Percentiles rank a stretch among this genome's conserved stretches.
These are phyloP conservation scores for Ceyx melanurus DNA, from an alignment of 2,113 vertebrate genomes.

Conservation along the genomic window DNA sequence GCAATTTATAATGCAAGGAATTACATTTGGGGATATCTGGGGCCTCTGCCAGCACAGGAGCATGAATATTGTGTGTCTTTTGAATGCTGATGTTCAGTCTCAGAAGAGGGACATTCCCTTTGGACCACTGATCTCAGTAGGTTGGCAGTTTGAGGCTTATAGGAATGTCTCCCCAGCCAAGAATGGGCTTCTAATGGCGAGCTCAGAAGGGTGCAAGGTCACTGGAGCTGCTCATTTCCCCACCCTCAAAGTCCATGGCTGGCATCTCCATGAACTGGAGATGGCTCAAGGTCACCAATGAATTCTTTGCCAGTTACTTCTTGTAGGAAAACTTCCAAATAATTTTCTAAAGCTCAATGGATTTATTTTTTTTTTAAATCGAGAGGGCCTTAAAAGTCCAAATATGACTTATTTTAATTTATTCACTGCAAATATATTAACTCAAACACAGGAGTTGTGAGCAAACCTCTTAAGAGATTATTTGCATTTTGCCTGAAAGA, in stretches of 20 bases:
- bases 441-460: conserved; percentile 25
- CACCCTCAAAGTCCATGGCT: background rate
- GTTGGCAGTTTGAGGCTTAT: background rate
- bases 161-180: background rate
- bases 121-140: background rate
- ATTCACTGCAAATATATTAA: conserved; percentile 34
- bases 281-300: background rate
- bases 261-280: fast-evolving
- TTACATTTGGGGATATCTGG: background rate
- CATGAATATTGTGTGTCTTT: background rate
- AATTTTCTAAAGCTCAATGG: background rate
- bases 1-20: background rate
- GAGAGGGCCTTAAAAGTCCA: background rate
- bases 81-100: background rate
- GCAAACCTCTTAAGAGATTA: conserved; percentile 63
- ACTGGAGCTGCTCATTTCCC: background rate
- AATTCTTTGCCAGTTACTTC: background rate
- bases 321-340: background rate
- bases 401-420: conserved; percentile 35
- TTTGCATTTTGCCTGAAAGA: conserved; percentile 68
- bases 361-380: background rate
- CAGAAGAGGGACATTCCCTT: background rate
- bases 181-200: background rate
- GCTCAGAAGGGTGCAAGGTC: background rate
- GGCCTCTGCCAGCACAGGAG: background rate